Evolutionary conservation across 2,888 invertebrate species (phyloP), one percentile per base, ranked within the genome.

Genomic region (Noctua pronuba): DNA sequence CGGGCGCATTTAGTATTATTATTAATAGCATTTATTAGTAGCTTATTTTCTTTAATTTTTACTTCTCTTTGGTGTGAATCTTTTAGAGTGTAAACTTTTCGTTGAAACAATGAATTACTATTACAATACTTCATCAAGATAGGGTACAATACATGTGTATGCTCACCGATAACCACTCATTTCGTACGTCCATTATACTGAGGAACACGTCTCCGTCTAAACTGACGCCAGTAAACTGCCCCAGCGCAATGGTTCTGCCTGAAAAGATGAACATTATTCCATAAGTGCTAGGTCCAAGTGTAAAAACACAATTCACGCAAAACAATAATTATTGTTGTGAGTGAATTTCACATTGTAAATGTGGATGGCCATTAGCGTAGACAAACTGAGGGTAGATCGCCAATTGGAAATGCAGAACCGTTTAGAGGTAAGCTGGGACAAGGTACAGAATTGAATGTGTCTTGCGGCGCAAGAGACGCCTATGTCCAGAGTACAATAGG

Each of bases 141-240:
- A 11, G 35, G 6, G 13, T 24, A 44, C 13, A 28, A 67, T 35
- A 55, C 21, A 55, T 31, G 4, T 46, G n/a, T 67, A 68, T 75
- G 95, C 98, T 97, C 96, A 99, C 98, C 95, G 99, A 99, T 79
- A 99, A 96, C 99, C 99, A 99, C 95, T 99, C 99, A 91, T 98
- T 98, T 79, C 99, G 97, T 58, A 99, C 99, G 97, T 99, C 99
- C 58, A 99, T 99, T 87, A 98, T 99, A 92, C 98, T 99, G 0
- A 99, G 97, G 97, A 98, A 98, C 16, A 99, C 98, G 90, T 99
- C 98, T 0, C 99, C 99, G 90, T 99, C 98, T 69, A 99, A 97
- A 92, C 98, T 99, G 11, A 99, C 98, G 24, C 99, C 99, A 6
- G 99, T 99, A 90, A 98, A 98, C 88, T 98, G 98, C 1, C 99